Conservation (phyloP, 64 coral and sea anemone species). For the Anthopleura sola region DNA sequence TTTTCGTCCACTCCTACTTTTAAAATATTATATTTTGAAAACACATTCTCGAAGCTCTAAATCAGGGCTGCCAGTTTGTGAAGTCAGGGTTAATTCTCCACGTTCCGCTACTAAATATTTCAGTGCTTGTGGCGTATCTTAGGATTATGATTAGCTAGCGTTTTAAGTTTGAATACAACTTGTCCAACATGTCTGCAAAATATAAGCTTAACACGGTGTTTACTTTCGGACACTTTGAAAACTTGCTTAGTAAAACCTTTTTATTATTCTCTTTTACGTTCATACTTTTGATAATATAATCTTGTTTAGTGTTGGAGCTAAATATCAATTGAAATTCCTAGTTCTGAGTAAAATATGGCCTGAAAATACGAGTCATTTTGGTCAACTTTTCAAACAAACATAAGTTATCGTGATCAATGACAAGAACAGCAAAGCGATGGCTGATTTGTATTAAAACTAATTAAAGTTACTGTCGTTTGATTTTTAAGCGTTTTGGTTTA, state of each 20-base stretch:
- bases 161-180: background rate
- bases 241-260: background rate
- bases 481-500: background rate
- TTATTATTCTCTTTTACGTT: background rate
- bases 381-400: background rate
- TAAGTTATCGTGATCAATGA: background rate
- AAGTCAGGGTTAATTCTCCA: background rate
- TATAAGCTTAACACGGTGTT: background rate
- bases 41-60: background rate
- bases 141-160: background rate
- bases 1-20: background rate
- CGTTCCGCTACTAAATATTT: background rate
- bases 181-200: background rate
- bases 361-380: background rate
- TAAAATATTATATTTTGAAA: background rate
- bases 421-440: background rate
- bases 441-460: background rate
- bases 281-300: background rate
- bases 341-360: background rate
- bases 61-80: background rate
- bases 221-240: background rate
- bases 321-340: background rate
- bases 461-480: background rate
- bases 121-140: background rate
- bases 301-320: background rate